Evolutionary conservation across 2,888 invertebrate species (phyloP), one percentile per base, ranked within the genome.

Genomic region (Drosophila birchii): DNA sequence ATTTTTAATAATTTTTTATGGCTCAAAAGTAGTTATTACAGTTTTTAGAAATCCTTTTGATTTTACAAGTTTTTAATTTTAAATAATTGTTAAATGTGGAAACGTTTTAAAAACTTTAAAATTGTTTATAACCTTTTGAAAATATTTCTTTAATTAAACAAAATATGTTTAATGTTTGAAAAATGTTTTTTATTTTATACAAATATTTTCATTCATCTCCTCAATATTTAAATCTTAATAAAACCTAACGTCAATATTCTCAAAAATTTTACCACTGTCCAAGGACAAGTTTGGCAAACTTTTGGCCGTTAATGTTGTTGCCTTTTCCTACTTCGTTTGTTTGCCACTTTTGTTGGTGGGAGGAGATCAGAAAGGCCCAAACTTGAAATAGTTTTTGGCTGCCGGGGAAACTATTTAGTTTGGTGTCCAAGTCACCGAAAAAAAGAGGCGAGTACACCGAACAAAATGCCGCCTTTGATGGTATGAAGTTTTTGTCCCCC

Each of bases 351-450:
- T 67, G 70, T 74, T 74, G 66, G 74, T 29, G 29, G 29, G 8
- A 29, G 78, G 44, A 49, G 53, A 41, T 78, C 39, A 43, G 53
- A 47, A 61, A 78, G 45, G 47, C 39, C 20, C 26, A 58, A 76
- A 78, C 82, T 79, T 79, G 38, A 43, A 85, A 79, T 79, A 85
- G 82, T 67, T 81, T 85, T 56, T 29, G 72, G 59, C 81, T 68
- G 45, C 12, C 38, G n/a, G 54, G n/a, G 18, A 55, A 84, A 79
- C 79, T 75, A 81, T 79, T 79, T 76, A 32, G 54, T 18, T 36
- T 41, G 23, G 49, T 56, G 54, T 47, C 49, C 55, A 61, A 61
- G 60, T 26, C 38, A 53, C 41, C 32, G 32, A 57, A 45, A 51
- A 69, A 29, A 47, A 47, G 29, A 66, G 20, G 49, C 18, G 8